phyloP scores from a whole-genome alignment of 2,113 vertebrate species.

The Lepisosteus oculatus region DNA sequence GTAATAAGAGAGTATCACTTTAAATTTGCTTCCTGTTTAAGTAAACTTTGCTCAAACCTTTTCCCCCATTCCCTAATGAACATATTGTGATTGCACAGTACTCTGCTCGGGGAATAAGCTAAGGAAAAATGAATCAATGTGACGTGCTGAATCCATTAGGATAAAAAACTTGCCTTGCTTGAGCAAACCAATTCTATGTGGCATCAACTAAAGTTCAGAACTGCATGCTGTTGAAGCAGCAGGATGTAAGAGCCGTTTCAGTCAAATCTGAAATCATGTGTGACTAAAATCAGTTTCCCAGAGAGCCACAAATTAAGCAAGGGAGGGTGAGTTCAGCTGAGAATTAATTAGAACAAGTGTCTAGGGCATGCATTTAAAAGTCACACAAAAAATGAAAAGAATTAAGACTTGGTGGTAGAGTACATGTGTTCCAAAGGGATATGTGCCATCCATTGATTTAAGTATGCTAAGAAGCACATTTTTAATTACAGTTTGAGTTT shows the following conservation, averaged over 20 bases:
- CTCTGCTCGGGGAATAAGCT: not conserved
- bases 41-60: not conserved
- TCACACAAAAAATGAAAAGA: not conserved
- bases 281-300: constrained; percentile 14
- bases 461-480: not conserved
- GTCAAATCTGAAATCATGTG: constrained; percentile 12
- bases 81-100: constrained; percentile 1
- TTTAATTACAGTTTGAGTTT: not conserved
- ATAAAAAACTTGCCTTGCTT: not conserved
- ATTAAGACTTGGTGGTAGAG: not conserved
- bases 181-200: not conserved
- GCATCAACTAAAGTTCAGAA: not conserved
- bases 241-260: constrained; percentile 5
- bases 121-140: not conserved
- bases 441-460: not conserved
- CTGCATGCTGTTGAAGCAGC: constrained; percentile 1
- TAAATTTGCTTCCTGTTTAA: not conserved
- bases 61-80: not conserved
- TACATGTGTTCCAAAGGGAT: not conserved
- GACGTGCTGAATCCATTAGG: not conserved
- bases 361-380: not conserved
- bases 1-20: not conserved
- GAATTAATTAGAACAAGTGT: constrained; percentile 7
- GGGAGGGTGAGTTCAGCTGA: not conserved
- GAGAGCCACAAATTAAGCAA: not conserved